Percentiles rank a stretch among this genome's conserved stretches.
Conservation (phyloP, 1,140 invertebrate genomes). For the Lepidotrigona ventralis region DNA sequence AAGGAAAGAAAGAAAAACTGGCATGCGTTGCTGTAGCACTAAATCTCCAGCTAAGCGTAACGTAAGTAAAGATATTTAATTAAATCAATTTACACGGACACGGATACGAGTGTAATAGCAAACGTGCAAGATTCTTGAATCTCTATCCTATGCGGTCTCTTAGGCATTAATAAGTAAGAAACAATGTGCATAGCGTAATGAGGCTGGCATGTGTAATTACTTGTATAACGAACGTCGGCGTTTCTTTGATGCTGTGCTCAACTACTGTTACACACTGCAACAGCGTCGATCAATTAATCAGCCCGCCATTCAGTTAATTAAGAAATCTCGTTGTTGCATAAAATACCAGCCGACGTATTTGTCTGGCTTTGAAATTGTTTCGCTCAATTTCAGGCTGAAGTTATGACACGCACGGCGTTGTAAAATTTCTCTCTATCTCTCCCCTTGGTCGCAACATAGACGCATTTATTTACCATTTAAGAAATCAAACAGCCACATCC, state of each 20-base stretch:
- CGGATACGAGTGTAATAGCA: background rate
- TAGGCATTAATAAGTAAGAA: constrained; percentile 21
- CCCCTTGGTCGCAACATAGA: background rate
- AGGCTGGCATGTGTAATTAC: constrained; percentile 37
- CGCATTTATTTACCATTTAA: background rate
- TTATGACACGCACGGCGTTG: background rate
- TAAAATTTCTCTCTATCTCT: background rate
- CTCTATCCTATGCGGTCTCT: too few species aligned
- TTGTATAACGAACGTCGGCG: constrained; percentile 16
- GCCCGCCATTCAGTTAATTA: constrained; percentile 46
- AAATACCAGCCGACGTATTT: constrained; percentile 14
- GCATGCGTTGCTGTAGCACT: background rate
- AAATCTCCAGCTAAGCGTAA: constrained; percentile 20
- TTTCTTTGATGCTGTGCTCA: constrained; percentile 44
- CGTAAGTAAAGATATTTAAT: constrained; percentile 27
- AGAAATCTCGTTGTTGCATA: constrained; percentile 38
- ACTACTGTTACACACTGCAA: constrained; percentile 27
- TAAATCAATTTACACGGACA: constrained; percentile 12
- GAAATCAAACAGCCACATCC: background rate
- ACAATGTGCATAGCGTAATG: constrained; percentile 29
- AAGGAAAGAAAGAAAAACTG: background rate
- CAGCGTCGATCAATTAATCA: constrained; percentile 43
- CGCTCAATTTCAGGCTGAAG: background rate
- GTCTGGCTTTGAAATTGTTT: background rate
- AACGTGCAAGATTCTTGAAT: background rate